A percentile compares a stretch with the other conserved stretches of the same genome.
Evolutionary conservation across 2,888 invertebrate species (phyloP).

Genomic region (Macroteleia sp.): DNA sequence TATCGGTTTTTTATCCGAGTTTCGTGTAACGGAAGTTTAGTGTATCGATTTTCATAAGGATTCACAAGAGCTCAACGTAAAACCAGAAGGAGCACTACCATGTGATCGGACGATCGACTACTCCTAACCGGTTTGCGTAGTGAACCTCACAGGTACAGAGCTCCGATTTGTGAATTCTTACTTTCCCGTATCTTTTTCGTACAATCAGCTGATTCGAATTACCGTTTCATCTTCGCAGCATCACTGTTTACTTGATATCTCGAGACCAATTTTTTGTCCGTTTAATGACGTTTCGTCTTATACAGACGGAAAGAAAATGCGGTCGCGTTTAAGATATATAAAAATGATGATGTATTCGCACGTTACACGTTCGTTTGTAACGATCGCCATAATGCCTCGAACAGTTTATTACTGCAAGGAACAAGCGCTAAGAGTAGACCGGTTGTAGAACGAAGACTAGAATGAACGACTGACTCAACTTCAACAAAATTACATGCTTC

Average conservation of each 20-base stretch:
- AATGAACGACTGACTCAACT: slow-evolving; percentile 26
- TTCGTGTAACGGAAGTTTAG: slow-evolving; percentile 46
- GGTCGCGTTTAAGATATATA: neutral
- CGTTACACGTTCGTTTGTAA: slow-evolving; percentile 38
- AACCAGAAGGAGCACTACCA: slow-evolving; percentile 42
- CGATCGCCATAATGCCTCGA: slow-evolving; percentile 32
- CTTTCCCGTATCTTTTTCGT: slow-evolving; percentile 46
- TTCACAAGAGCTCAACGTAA: slow-evolving; percentile 33
- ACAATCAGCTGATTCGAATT: slow-evolving; percentile 48
- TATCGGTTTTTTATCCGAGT: slow-evolving; percentile 31
- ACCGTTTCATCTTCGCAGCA: slow-evolving; percentile 10
- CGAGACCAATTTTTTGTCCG: slow-evolving; percentile 13
- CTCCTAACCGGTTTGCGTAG: slow-evolving; percentile 41
- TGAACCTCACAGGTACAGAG: slow-evolving; percentile 19
- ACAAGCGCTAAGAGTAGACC: slow-evolving; percentile 37
- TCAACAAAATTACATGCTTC: slow-evolving; percentile 45
- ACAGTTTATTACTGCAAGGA: slow-evolving; percentile 23
- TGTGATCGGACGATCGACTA: slow-evolving; percentile 38
- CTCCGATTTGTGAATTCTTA: slow-evolving; percentile 36
- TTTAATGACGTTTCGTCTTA: slow-evolving; percentile 2
- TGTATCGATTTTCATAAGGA: slow-evolving; percentile 43
- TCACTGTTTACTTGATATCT: slow-evolving; percentile 28
- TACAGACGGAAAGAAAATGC: neutral
- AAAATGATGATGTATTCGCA: slow-evolving; percentile 18
- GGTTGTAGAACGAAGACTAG: slow-evolving; percentile 32